Evolutionary conservation across 2,888 invertebrate species (phyloP).

Genomic region (Plebejus argus): DNA sequence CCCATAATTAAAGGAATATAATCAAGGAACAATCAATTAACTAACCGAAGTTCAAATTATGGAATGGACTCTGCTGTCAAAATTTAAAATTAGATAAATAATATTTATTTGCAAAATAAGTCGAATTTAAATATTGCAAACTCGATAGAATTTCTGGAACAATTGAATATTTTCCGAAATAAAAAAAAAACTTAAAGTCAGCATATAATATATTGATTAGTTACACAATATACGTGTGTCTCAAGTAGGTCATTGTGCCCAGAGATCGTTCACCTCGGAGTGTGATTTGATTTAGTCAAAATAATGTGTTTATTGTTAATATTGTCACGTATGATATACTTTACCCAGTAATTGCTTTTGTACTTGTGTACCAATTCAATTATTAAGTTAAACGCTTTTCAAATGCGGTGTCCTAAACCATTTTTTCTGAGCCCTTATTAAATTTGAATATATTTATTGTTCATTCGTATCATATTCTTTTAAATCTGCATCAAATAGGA

Average conservation of each 20-base stretch:
- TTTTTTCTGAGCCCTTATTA: not conserved
- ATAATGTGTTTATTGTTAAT: not conserved
- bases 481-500: too few relatives aligned
- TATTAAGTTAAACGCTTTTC: too few relatives aligned
- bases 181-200: not conserved
- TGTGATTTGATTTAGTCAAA: not conserved
- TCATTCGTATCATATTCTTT: too few relatives aligned
- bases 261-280: conserved; percentile 56
- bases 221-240: conserved; percentile 49
- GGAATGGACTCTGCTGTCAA: not conserved
- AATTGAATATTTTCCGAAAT: conserved; percentile 12
- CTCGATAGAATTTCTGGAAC: conserved; percentile 22
- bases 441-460: too few relatives aligned
- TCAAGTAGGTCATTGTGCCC: conserved; percentile 66
- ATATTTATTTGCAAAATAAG: not conserved
- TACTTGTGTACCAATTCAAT: not conserved
- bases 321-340: conserved; percentile 33
- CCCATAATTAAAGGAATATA: not conserved
- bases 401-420: too few relatives aligned
- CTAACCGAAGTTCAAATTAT: not conserved
- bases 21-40: not conserved
- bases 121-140: conserved; percentile 1
- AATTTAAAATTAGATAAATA: not conserved
- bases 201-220: conserved; percentile 10
- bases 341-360: not conserved